Base-by-base conservation (phyloP, 2,888 invertebrate genomes). In the Aphodius granarius region DNA sequence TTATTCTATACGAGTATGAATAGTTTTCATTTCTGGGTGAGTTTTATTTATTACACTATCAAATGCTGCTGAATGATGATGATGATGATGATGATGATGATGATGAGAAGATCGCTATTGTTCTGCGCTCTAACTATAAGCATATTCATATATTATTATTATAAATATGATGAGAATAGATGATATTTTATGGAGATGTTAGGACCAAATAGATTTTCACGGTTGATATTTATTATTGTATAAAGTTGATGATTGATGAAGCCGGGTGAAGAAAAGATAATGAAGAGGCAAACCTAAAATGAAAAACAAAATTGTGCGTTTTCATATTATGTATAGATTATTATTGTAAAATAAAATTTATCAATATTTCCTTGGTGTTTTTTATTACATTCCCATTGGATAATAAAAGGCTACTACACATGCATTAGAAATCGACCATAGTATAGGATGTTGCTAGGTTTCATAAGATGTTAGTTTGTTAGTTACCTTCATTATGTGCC, bases 131-230 rank as follows among this genome's bases (percentile, higher is more conserved):
- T n/a, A n/a, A 43, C 6, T 13, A 43, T 43, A 43, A 13, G 43
- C 13, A 43, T 43, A 43, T 43, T 43, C 43, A 43, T 43, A 43
- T 43, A 43, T 43, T 43, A 43, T 43, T 43, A 43, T 43, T 43
- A 43, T 43, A 43, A 43, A 43, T 43, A 43, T 43, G 65, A 3
- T 65, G 68, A 17, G 43, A 43, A 43, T 43, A 43, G 43, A 43
- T n/a, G n/a, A 75, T 75, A 83, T 83, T 83, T 80, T 83, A 79
- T 81, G 43, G 81, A 81, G 83, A 82, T 83, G 83, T 84, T 85
- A 85, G 84, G 84, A 85, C 84, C 84, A 84, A 85, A 81, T 81
- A 83, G 83, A 84, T 84, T 83, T 43, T 82, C 83, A 84, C 83
- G 80, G 83, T 84, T 84, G 82, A 83, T 84, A 84, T 83, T 78